Evolutionary conservation across 64 coral and sea anemone species (phyloP).

Genomic region (Montipora efflorescens): DNA sequence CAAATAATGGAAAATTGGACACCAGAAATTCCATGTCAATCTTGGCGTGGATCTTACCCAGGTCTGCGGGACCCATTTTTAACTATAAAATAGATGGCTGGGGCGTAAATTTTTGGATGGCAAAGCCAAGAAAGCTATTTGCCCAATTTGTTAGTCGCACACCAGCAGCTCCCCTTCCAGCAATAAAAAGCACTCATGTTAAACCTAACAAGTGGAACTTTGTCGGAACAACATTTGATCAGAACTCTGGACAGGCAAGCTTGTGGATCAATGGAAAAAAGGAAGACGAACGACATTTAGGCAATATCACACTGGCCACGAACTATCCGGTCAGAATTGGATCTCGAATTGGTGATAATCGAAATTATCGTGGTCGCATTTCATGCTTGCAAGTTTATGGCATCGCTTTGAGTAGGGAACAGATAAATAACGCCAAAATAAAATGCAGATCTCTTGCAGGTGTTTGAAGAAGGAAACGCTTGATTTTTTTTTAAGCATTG

Average conservation of each 20-base stretch:
- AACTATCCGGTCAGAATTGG: constrained; percentile 58
- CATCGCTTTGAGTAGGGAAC: too few relatives aligned
- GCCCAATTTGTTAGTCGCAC: constrained; percentile 1
- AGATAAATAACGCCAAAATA: not conserved
- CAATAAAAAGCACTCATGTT: not conserved
- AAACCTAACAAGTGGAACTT: constrained; percentile 16
- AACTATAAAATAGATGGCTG: constrained; percentile 41
- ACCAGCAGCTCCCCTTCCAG: not conserved
- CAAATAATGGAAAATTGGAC: constrained; percentile 45
- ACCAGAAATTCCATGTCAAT: constrained; percentile 17
- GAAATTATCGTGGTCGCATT: constrained; percentile 38
- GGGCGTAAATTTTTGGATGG: constrained; percentile 34
- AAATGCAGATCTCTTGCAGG: not conserved
- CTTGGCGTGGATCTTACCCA: not conserved
- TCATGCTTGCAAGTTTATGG: constrained; percentile 27
- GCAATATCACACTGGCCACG: constrained; percentile 29
- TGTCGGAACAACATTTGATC: constrained; percentile 25
- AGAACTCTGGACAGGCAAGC: constrained; percentile 21
- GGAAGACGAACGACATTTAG: not conserved
- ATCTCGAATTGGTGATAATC: constrained; percentile 31
- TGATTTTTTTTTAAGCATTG: too few relatives aligned
- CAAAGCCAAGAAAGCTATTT: not conserved
- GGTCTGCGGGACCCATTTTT: constrained; percentile 23
- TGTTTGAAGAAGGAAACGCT: too few relatives aligned
- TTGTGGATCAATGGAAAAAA: constrained; percentile 53